A percentile compares a stretch with the other conserved stretches of the same genome.
Evolutionary conservation across 2,113 vertebrate species (phyloP).

Genomic region (Epinephelus fuscoguttatus): DNA sequence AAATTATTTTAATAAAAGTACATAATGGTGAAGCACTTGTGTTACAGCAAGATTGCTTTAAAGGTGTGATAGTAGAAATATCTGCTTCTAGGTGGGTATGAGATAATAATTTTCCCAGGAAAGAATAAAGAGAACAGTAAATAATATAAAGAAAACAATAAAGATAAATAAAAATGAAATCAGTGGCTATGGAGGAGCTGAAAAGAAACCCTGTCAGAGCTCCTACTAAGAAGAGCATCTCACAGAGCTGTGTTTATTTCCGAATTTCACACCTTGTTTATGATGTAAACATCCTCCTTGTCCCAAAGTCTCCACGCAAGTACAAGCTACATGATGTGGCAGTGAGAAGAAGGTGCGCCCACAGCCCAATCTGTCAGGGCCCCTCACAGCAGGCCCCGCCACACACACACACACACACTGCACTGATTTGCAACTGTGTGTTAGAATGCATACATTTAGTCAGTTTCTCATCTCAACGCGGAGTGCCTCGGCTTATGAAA

Average conservation of each 20-base stretch:
- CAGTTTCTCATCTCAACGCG: constrained; percentile 50
- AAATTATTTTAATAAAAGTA: neutral
- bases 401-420: constrained; percentile 4
- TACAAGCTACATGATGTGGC: constrained; percentile 40
- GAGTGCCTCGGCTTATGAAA: constrained; percentile 61
- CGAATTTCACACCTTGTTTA: constrained; percentile 46
- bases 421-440: constrained; percentile 43
- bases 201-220: neutral
- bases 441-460: constrained; percentile 58
- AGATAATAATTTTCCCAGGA: neutral
- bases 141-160: neutral
- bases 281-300: constrained; percentile 48
- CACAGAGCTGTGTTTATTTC: constrained; percentile 37
- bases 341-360: constrained; percentile 10
- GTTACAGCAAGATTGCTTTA: constrained; percentile 7
- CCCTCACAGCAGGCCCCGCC: constrained; percentile 30
- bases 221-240: neutral
- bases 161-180: neutral
- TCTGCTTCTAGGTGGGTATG: neutral
- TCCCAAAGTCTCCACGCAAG: constrained; percentile 41
- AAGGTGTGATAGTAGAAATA: neutral
- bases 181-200: neutral
- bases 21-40: neutral
- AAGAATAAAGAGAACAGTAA: neutral
- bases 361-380: constrained; percentile 52